Evolutionary conservation across 2,888 invertebrate genomes (phyloP), one percentile per base, ranked within the genome.

Genomic region (Agrilus cyanescens): DNA sequence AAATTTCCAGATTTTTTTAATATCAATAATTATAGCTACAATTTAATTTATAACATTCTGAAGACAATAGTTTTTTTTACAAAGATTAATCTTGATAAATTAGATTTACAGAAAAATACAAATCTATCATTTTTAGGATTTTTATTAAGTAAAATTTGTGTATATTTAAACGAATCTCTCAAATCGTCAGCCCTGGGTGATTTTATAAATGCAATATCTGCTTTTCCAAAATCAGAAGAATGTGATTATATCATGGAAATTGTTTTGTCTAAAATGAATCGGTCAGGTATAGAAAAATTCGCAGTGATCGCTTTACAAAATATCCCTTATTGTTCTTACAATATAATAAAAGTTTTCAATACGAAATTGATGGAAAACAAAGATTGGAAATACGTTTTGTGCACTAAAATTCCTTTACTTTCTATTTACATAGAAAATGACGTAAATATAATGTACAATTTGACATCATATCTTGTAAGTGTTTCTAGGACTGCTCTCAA

Each of bases 361-460:
- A 61, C 73, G 40, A 67, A 67, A 45, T 65, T 74, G 3, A 59
- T 73, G 5, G 57, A 63, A 2, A 73, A 66, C 38, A 66, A 70
- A 3, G 70, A 75, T 50, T 88, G 86, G 86, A 73, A 73, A 35
- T 80, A 80, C 52, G 73, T 77, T 20, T 59, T 88, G 1, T 72
- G 69, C 50, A 76, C 61, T 49, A 82, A 75, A 69, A 72, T 76
- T 58, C 76, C 75, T 0, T 57, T 80, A 3, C 66, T 78, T 54
- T 71, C 68, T 18, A 69, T 70, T 51, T 68, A 70, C 35, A 57
- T 65, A 1, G 61, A 70, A 29, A 71, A 72, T 39, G 61, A 69
- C 13, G 67, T 72, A 0, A 64, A 59, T 7, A 59, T 82, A 2
- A 62, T 77, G 1, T 69, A 72, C 37, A 80, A 81, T 53, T 62